Evolutionary conservation across 2,113 vertebrate genomes (phyloP), one percentile per base, ranked within the genome.

Genomic region (Saccopteryx bilineata): DNA sequence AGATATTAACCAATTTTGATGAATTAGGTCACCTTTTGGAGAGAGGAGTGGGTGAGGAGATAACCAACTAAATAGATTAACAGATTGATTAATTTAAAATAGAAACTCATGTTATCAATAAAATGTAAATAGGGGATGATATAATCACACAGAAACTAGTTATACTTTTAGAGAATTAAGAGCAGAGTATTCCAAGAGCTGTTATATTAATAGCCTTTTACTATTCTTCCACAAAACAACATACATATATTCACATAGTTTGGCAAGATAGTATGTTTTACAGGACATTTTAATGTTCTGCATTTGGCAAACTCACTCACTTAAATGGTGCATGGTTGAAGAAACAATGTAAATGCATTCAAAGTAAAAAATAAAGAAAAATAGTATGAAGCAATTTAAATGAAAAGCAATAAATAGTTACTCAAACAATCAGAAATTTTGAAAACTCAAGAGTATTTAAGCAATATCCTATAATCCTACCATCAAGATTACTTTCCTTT

Each of bases 391-490:
- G 23, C 5, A 33, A 75, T 90, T 94, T 87, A 85, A 83, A 83
- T 60, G 63, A 81, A 91, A 82, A 95, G 9, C n/a, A 94, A 39
- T 39, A 83, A 26, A 7, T 72, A 11, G 17, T 96, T 92, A 74
- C 24, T 76, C 46, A 91, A 87, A 88, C 23, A 72, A 52, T 61
- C 26, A 89, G 18, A 75, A 50, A 88, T 24, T 14, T 72, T 91
- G 24, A 91, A 93, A 95, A 79, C 26, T 17, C 8, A 60, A 61
- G 5, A 60, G 80, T 90, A 91, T 33, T 24, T 60, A 24, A 71
- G 63, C 84, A 66, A 9, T 52, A 24, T 74, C 13, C 4, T 91
- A 66, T 28, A 79, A 65, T 39, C n/a, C 74, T 66, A 68, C 18
- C n/a, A 26, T 48, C 86, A 75, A 89, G 86, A 48, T 78, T 76